Evolutionary conservation across 1,140 invertebrate genomes (phyloP), one percentile per base, ranked within the genome.

Genomic region (Lasioglossum albipes): DNA sequence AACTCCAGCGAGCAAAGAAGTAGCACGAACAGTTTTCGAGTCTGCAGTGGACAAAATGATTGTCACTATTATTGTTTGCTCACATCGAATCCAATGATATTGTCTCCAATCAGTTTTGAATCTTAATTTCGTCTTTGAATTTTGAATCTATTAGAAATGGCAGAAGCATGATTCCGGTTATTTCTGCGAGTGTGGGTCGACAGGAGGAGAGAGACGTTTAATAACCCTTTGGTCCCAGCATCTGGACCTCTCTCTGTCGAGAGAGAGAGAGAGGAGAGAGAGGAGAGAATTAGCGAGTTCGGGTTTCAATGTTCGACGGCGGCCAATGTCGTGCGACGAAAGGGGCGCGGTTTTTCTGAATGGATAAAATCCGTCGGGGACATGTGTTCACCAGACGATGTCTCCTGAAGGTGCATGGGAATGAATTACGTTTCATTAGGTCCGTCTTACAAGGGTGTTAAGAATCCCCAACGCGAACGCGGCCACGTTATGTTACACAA

Each of bases 341-440:
- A 36, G 36, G 84, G 83, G 84, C 70, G 49, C 85, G 80, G 75
- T 86, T 86, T 90, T 90, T 90, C 81, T 84, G 86, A 89, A 85
- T 88, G 83, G 84, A 87, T 88, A 88, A 90, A 89, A 88, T 88
- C 83, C 85, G 79, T 88, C 80, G 82, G 81, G 66, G 86, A 91
- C 89, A 90, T 90, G 81, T 91, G 90, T 88, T 90, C 81, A 75
- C 89, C 90, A 90, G 89, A 91, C 87, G 88, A 89, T 85, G 88
- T 89, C 76, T 82, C 85, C 69, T 84, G 71, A 90, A 91, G 90
- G 90, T 91, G 84, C 87, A 90, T 90, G 89, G 89, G 87, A 90
- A 90, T 88, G 89, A 89, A 89, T 91, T 90, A 89, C 85, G 82
- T 89, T 90, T 90, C 75, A 91, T 90, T 88, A 42, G 31, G 71